Conservation (phyloP, 2,113 vertebrate species). For the Dascyllus trimaculatus region DNA sequence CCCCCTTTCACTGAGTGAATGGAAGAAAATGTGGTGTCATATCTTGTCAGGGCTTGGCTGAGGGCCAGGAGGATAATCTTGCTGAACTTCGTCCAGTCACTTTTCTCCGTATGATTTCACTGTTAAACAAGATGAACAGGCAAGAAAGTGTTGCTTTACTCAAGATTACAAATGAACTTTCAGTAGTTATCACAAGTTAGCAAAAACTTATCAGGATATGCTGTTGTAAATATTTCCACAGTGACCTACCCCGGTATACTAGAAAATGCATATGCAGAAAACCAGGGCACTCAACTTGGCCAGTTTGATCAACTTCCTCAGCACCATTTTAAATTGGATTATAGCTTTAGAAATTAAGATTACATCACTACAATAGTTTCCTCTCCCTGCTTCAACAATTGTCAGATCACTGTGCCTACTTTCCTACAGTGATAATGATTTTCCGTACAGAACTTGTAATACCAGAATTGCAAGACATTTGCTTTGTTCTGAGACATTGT, state of each 20-base stretch:
- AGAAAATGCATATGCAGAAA: slow-evolving; percentile 15
- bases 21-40: slow-evolving; percentile 78
- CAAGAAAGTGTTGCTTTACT: slow-evolving; percentile 12
- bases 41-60: slow-evolving; percentile 71
- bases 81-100: slow-evolving; percentile 42
- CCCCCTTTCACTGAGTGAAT: slow-evolving; percentile 56
- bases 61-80: slow-evolving; percentile 59
- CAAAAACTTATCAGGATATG: background rate
- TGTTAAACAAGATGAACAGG: slow-evolving; percentile 19
- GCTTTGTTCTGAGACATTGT: background rate
- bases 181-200: slow-evolving; percentile 19
- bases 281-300: background rate
- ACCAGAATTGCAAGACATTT: background rate
- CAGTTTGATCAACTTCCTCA: background rate
- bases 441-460: no score
- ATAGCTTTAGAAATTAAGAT: background rate
- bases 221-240: background rate
- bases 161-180: background rate
- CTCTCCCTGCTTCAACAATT: background rate
- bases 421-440: no score
- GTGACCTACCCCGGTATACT: background rate
- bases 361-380: background rate
- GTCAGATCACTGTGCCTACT: no score
- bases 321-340: background rate
- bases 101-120: slow-evolving; percentile 48